These are phyloP conservation scores for Hemicordylus capensis DNA, from an alignment of 2,113 vertebrate genomes.

Conservation along the genomic window DNA sequence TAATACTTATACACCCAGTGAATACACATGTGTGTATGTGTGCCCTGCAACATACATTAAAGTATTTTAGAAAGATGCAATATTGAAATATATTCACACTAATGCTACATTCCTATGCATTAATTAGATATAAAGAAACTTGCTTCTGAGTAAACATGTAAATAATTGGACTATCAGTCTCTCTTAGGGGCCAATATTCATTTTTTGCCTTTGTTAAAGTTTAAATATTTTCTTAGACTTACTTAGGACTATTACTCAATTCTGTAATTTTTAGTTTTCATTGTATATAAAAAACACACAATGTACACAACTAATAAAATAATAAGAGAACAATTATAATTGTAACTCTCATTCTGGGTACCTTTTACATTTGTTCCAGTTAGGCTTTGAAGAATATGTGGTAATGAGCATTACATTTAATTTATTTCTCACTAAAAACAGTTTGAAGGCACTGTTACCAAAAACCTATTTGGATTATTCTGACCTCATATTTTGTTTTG, in stretches of 20 bases:
- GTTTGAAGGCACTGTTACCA: neutral
- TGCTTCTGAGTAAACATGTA: neutral
- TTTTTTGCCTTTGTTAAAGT: too few relatives aligned
- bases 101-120: neutral
- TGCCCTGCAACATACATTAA: neutral
- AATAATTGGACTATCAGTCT: neutral
- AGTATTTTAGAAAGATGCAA: neutral
- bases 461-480: neutral
- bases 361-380: neutral
- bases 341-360: rapidly evolving
- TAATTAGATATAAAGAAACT: neutral
- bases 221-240: neutral
- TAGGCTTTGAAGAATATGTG: neutral
- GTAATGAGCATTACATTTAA: neutral
- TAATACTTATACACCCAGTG: neutral
- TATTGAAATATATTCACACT: too few relatives aligned
- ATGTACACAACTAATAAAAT: neutral
- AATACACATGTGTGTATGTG: too few relatives aligned
- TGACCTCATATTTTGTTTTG: neutral
- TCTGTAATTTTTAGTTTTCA: neutral
- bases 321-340: neutral
- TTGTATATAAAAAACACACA: too few relatives aligned
- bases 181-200: neutral
- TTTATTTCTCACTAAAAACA: neutral
- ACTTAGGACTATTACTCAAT: neutral